These are phyloP conservation scores for Drosophila athabasca DNA, from an alignment of 1,140 invertebrate species.

Conservation along the genomic window DNA sequence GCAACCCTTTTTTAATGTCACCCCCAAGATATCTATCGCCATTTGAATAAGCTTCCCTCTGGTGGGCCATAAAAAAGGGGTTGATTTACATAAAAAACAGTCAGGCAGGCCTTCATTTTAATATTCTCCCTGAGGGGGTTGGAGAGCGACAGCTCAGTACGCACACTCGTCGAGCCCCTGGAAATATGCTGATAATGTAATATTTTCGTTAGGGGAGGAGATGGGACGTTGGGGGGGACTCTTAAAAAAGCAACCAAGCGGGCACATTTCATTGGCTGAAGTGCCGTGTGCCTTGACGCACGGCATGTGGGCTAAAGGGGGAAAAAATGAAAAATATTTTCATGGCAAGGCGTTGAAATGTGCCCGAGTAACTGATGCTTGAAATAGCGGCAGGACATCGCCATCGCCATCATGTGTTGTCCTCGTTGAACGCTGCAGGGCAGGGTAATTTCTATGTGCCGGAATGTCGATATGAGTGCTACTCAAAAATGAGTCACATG, in stretches of 20 bases:
- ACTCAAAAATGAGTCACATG: slow-evolving; percentile 53
- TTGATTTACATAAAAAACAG: slow-evolving; percentile 77
- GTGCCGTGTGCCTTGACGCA: slow-evolving; percentile 22
- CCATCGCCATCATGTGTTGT: slow-evolving; percentile 16
- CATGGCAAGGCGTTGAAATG: slow-evolving; percentile 67
- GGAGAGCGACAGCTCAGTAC: slow-evolving; percentile 27
- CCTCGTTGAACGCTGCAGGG: slow-evolving; percentile 18
- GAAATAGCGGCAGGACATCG: slow-evolving; percentile 48
- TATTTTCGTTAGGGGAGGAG: slow-evolving; percentile 25
- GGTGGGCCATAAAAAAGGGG: slow-evolving; percentile 58
- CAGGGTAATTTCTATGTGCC: slow-evolving; percentile 22
- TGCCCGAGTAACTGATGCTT: slow-evolving; percentile 49
- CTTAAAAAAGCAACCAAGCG: slow-evolving; percentile 64
- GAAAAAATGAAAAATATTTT: slow-evolving; percentile 62
- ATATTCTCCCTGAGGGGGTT: slow-evolving; percentile 62
- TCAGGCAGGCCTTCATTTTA: slow-evolving; percentile 62
- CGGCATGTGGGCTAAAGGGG: slow-evolving; percentile 49
- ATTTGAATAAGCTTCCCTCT: slow-evolving; percentile 72
- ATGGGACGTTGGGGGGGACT: slow-evolving; percentile 17
- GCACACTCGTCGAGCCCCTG: slow-evolving; percentile 45
- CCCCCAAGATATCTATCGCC: slow-evolving; percentile 17
- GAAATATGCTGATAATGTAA: slow-evolving; percentile 54
- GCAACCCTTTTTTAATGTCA: slow-evolving; percentile 72
- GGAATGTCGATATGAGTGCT: slow-evolving; percentile 15
- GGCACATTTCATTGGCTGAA: slow-evolving; percentile 64